A percentile compares a stretch with the other conserved stretches of the same genome.
These are phyloP conservation scores for Anomalospiza imberbis DNA, from an alignment of 2,797 vertebrate species.

Conservation along the genomic window DNA sequence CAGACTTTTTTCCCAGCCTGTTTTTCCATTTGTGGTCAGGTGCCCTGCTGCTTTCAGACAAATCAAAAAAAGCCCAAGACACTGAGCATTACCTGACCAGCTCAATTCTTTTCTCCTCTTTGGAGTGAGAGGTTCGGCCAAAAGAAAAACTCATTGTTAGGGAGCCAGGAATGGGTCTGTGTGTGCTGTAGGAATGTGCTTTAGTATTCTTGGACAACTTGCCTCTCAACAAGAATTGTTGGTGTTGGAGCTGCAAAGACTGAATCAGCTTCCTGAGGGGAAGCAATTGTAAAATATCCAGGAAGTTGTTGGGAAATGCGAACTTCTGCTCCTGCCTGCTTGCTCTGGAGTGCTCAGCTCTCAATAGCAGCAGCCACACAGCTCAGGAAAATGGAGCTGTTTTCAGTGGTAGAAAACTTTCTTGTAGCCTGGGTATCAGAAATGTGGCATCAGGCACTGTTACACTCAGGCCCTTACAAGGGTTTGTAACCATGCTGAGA, in stretches of 20 bases:
- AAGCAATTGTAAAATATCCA: slow-evolving; percentile 90
- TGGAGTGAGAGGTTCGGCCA: not conserved
- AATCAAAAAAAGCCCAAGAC: not conserved
- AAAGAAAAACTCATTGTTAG: slow-evolving; percentile 24
- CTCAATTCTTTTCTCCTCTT: not conserved
- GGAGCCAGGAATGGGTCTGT: not conserved
- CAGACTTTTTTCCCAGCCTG: not conserved
- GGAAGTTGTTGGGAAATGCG: slow-evolving; percentile 89
- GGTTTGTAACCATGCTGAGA: accelerated
- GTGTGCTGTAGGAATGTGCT: not conserved
- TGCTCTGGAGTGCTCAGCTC: not conserved
- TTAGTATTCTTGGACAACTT: slow-evolving; percentile 55
- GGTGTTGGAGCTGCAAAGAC: slow-evolving; percentile 69
- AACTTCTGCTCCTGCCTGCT: slow-evolving; percentile 61
- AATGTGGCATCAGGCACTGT: not conserved
- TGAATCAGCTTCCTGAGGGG: slow-evolving; percentile 88
- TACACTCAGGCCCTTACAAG: not conserved
- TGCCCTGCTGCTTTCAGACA: not conserved
- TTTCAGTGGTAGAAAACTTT: not conserved
- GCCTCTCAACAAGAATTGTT: slow-evolving; percentile 62
- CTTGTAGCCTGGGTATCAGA: not conserved
- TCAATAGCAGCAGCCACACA: not conserved
- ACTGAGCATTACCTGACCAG: not conserved
- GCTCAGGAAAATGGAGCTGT: not conserved
- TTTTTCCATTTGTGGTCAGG: accelerated